phyloP scores from a whole-genome alignment of 1,140 invertebrate genomes.

The Lucilia cuprina region DNA sequence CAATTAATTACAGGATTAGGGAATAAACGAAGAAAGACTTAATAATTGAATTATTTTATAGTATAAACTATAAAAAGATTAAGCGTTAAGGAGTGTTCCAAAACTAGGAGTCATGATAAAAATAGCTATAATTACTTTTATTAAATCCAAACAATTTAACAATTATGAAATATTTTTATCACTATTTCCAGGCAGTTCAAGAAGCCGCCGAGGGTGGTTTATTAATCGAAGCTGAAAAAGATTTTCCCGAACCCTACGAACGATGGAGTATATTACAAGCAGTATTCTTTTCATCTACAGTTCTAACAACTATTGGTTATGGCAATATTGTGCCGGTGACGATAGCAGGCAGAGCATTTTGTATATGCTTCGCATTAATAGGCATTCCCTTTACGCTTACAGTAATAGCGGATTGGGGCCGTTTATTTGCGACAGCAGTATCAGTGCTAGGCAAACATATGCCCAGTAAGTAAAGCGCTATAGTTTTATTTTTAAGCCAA shows the following conservation, averaged over 20 bases:
- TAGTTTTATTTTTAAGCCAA: neutral
- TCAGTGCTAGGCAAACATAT: slow-evolving; percentile 70
- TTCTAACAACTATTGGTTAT: slow-evolving; percentile 88
- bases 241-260: slow-evolving; percentile 68
- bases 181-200: slow-evolving; percentile 65
- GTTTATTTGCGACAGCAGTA: slow-evolving; percentile 82
- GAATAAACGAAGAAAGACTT: neutral
- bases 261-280: slow-evolving; percentile 81
- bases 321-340: slow-evolving; percentile 94
- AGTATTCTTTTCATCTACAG: slow-evolving; percentile 84
- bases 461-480: slow-evolving; percentile 60
- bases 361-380: slow-evolving; percentile 90
- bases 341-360: slow-evolving; percentile 82
- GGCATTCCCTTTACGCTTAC: slow-evolving; percentile 93
- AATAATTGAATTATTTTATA: neutral
- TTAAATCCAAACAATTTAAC: too few relatives aligned
- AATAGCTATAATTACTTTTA: neutral
- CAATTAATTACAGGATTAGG: neutral
- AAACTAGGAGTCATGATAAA: neutral
- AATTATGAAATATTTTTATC: too few relatives aligned
- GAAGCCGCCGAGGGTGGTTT: slow-evolving; percentile 71
- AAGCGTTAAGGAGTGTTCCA: too few relatives aligned
- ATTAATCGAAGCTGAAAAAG: slow-evolving; percentile 65
- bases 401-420: slow-evolving; percentile 91
- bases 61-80: too few relatives aligned